These are phyloP conservation scores for Trachemys scripta DNA, from an alignment of 2,113 vertebrate genomes.

Conservation along the genomic window DNA sequence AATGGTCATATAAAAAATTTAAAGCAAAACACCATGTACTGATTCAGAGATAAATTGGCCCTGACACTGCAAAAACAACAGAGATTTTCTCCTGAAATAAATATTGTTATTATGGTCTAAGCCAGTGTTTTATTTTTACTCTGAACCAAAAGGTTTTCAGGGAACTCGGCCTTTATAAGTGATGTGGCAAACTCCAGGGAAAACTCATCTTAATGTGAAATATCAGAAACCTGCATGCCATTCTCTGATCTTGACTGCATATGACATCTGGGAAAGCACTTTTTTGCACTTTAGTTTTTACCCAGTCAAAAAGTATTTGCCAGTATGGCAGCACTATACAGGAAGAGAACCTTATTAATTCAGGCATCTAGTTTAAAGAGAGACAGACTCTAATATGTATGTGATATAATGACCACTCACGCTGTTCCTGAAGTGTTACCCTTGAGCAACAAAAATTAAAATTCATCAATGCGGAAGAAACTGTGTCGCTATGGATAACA, in stretches of 20 bases:
- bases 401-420: constrained; percentile 58
- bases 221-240: constrained; percentile 30
- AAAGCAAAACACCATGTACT: background rate
- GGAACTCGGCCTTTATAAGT: rapidly evolving
- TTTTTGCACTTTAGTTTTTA: constrained; percentile 70
- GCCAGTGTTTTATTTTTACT: background rate
- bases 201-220: background rate
- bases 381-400: constrained; percentile 26
- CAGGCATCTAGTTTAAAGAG: constrained; percentile 57
- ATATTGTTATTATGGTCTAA: background rate
- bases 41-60: rapidly evolving
- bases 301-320: constrained; percentile 65
- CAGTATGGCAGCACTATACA: constrained; percentile 8
- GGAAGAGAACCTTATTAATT: constrained; percentile 60
- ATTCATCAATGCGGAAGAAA: constrained; percentile 49
- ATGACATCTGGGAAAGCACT: constrained; percentile 56
- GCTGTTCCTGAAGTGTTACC: constrained; percentile 29
- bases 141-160: background rate
- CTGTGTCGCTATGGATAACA: constrained; percentile 46
- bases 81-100: background rate
- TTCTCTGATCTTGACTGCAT: constrained; percentile 66
- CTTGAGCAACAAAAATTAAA: constrained; percentile 65
- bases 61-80: background rate
- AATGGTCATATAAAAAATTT: background rate
- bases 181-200: constrained; percentile 6